Base-by-base conservation (phyloP, 2,797 vertebrate species). In the Peromyscus nudipes region DNA sequence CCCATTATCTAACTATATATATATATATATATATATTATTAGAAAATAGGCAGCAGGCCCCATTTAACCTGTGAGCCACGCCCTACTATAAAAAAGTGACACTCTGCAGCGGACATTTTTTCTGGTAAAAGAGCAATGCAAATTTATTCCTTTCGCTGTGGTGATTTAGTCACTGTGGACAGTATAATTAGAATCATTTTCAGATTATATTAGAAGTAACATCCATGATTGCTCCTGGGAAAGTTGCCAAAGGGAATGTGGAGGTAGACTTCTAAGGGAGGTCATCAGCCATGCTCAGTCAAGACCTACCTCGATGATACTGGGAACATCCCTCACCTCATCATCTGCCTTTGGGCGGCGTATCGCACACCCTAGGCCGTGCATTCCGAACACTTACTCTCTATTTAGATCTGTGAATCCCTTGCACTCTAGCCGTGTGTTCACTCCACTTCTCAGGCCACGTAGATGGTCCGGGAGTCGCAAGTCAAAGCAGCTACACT, bases 121-220 rank as follows among this genome's bases (percentile, higher is more conserved):
- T 92, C 90, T 95, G 52, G 49, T 76, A 65, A 93, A 81, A 79
- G 2, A 76, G 46, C 23, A 87, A 67, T 37, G 27, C n/a, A 92
- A 76, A 14, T 75, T 76, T 29, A 84, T 67, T 62, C 57, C 25
- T 85, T 96, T 52, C 52, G 13, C 34, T 65, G 10, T 46, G 57
- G 3, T 69, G 67, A 83, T 84, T 91, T 95, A 95, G 80, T 49
- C 62, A 37, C 2, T 0, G 27, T 55, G 73, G 31, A 69, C 57
- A 88, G 64, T 83, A 75, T 75, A 92, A 94, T 83, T 90, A 67
- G 29, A 97, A 94, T 94, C 64, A 10, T 86, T 93, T 93, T 79
- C 91, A 86, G 46, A 71, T 83, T 82, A 71, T 81, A 89, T 89
- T 73, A 79, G n/a, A 79, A 83, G 55, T 87, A 57, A 73, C 82